These are phyloP conservation scores for Cryptoblepharus egeriae DNA, from an alignment of 2,797 vertebrate species.

Conservation along the genomic window DNA sequence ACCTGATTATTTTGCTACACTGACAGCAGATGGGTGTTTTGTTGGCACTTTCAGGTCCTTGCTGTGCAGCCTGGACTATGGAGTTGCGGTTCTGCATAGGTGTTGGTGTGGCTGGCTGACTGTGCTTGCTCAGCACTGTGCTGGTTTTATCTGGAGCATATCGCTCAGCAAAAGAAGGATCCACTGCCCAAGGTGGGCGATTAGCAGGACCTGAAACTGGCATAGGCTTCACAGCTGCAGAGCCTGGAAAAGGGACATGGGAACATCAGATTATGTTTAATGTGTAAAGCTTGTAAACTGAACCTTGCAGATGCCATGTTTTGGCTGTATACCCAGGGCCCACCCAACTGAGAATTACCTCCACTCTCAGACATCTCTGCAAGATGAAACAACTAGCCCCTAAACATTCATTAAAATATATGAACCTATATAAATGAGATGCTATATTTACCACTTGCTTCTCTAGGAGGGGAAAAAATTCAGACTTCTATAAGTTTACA, in stretches of 20 bases:
- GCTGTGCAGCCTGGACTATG: conserved; percentile 94
- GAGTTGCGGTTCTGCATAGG: conserved; percentile 96
- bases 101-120: conserved; percentile 89
- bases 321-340: not conserved
- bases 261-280: not conserved
- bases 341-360: not conserved
- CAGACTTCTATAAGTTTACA: not conserved
- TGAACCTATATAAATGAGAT: not conserved
- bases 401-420: not conserved
- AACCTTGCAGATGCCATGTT: not conserved
- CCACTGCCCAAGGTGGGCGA: conserved; percentile 95
- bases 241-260: conserved; percentile 54
- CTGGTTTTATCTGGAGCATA: conserved; percentile 95
- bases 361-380: no score
- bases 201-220: conserved; percentile 74
- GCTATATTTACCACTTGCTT: not conserved
- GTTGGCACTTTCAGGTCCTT: conserved; percentile 77
- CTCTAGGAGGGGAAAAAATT: not conserved
- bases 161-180: conserved; percentile 90
- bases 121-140: conserved; percentile 93
- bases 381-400: not conserved
- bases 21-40: conserved; percentile 92
- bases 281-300: not conserved
- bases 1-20: conserved; percentile 98
- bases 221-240: conserved; percentile 61